Evolutionary conservation across 1,140 invertebrate species (phyloP).

Genomic region (Macrocentrus cingulum): DNA sequence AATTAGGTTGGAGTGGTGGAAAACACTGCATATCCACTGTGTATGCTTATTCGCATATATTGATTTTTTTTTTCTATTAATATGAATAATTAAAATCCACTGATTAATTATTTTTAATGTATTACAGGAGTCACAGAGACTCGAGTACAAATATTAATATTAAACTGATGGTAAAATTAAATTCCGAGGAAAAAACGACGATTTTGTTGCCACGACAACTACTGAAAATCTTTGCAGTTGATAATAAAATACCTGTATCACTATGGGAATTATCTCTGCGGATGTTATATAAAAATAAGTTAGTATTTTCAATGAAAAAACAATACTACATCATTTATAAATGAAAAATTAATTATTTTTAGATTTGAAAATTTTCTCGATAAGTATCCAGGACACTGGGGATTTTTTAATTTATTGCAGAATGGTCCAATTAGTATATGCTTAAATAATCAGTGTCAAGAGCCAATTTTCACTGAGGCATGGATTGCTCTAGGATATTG

Average conservation of each 20-base stretch:
- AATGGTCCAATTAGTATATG: conserved; percentile 48
- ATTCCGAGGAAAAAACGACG: conserved; percentile 23
- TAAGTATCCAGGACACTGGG: conserved; percentile 13
- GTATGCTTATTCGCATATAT: conserved; percentile 13
- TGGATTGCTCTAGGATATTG: conserved; percentile 40
- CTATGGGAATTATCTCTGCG: conserved; percentile 47
- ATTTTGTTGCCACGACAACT: conserved; percentile 47
- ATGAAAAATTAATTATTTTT: too few species aligned
- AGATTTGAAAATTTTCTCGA: conserved; percentile 29
- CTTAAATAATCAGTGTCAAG: conserved; percentile 39
- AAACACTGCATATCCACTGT: conserved; percentile 13
- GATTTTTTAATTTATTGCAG: conserved; percentile 37
- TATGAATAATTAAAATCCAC: background rate
- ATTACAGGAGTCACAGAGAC: background rate
- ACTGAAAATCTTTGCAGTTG: conserved; percentile 36
- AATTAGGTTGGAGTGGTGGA: conserved; percentile 19
- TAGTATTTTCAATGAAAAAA: conserved; percentile 9
- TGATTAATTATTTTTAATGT: background rate
- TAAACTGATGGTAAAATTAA: conserved; percentile 12
- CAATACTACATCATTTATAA: background rate
- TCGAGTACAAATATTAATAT: conserved; percentile 17
- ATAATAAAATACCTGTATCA: conserved; percentile 37
- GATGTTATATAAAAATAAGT: conserved; percentile 44
- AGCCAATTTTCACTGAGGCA: conserved; percentile 49
- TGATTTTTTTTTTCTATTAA: background rate